These are phyloP conservation scores for Oxygymnocypris stewartii DNA, from an alignment of 2,113 vertebrate genomes.

Conservation along the genomic window DNA sequence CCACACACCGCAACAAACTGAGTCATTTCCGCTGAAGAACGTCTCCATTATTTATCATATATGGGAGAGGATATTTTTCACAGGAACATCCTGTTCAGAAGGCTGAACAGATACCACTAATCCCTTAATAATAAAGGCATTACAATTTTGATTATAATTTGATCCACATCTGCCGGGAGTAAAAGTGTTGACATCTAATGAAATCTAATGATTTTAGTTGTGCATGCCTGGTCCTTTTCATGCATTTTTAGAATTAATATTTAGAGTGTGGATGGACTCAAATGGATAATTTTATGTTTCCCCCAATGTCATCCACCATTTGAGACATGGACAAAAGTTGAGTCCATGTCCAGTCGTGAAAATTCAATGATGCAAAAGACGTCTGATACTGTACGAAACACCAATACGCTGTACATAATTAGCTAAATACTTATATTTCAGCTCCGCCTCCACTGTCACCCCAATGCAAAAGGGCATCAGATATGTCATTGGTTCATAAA, in stretches of 20 bases:
- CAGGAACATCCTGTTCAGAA: neutral
- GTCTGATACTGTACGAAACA: neutral
- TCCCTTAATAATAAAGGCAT: neutral
- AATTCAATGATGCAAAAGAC: neutral
- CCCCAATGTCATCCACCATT: neutral
- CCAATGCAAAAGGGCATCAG: neutral
- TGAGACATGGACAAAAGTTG: neutral
- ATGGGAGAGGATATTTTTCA: neutral
- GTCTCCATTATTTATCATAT: neutral
- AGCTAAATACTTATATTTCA: neutral
- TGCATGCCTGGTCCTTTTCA: neutral
- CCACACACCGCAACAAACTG: neutral
- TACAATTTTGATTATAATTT: conserved; percentile 13
- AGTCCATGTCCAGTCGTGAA: neutral
- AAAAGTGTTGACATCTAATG: neutral
- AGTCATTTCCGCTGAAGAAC: neutral
- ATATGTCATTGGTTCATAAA: neutral
- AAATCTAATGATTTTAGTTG: neutral
- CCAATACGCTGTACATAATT: neutral
- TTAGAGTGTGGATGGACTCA: neutral
- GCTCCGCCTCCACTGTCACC: neutral
- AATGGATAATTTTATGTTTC: neutral
- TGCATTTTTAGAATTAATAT: neutral
- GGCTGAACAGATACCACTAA: neutral
- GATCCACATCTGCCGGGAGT: neutral